Base-by-base conservation (phyloP, 2,888 invertebrate species). In the Scaptomyza caliginosa region DNA sequence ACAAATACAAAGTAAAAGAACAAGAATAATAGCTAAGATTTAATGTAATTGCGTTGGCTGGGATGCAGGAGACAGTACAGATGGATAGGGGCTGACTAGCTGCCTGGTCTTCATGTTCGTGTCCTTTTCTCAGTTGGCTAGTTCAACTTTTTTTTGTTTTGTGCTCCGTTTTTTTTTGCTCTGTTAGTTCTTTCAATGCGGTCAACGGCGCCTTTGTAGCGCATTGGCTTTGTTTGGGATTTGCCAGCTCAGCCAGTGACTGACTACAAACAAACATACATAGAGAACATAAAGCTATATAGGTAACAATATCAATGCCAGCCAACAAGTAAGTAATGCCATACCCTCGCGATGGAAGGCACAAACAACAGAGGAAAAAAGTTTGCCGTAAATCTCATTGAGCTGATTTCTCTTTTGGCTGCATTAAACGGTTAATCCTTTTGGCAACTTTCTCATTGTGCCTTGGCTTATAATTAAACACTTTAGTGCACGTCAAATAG, bases 11-110 rank as follows among this genome's bases (percentile, higher is more conserved):
- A 86, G 81, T 79, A 86, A 82, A 82, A 76, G 86, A 86, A 82
- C 80, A 86, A 86, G 81, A 86, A 82, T 82, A 82, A 82, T 82
- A 82, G 81, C 86, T 71, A 74, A 82, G 81, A 82, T 86, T 82
- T 82, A 86, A 86, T 82, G 86, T 86, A 83, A 82, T 82, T 82
- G 86, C 84, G 63, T 83, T 59, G 71, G 68, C 52, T 67, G 78
- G 76, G 77, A 68, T 54, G 38, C 32, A 13, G 13, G 7, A 13
- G 7, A 13, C 17, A 28, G 32, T n/a, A n/a, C n/a, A n/a, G n/a
- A n/a, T n/a, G 36, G 36, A 43, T 11, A 11, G 17, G n/a, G n/a
- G 26, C 26, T 26, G 26, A n/a, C n/a, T 40, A 19, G 16, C 45
- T 26, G 43, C 40, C 42, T 45, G 68, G 71, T 50, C 57, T 63